Conservation (phyloP, 2,888 invertebrate species). For the Synergus gifuensis region DNA sequence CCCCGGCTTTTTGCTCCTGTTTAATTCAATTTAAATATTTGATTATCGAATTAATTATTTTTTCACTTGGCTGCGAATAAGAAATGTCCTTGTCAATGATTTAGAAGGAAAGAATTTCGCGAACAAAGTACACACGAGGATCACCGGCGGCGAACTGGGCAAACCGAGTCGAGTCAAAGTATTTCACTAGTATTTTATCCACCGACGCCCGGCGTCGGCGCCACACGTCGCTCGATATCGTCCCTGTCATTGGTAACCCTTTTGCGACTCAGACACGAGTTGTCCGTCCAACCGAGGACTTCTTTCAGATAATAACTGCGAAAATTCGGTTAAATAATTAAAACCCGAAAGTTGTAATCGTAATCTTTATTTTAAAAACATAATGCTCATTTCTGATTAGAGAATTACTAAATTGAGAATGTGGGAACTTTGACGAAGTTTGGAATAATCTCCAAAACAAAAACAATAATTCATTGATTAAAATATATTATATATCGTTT, state of each 20-base stretch:
- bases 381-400: background rate
- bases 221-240: conserved; percentile 69
- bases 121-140: conserved; percentile 56
- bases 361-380: background rate
- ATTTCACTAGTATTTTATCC: conserved; percentile 40
- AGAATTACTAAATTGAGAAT: background rate
- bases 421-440: background rate
- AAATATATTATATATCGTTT: no score
- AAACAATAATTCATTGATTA: background rate
- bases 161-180: conserved; percentile 49
- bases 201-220: conserved; percentile 65
- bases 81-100: background rate
- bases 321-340: no score
- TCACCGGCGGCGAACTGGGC: conserved; percentile 67
- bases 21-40: background rate
- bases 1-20: background rate
- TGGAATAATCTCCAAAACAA: background rate
- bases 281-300: background rate
- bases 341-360: no score
- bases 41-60: background rate
- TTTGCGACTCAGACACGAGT: conserved; percentile 33
- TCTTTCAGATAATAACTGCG: background rate
- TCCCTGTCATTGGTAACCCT: conserved; percentile 45
- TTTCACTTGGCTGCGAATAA: background rate
- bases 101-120: background rate